Evolutionary conservation across 2,113 vertebrate genomes (phyloP).

Genomic region (Nanorana parkeri): DNA sequence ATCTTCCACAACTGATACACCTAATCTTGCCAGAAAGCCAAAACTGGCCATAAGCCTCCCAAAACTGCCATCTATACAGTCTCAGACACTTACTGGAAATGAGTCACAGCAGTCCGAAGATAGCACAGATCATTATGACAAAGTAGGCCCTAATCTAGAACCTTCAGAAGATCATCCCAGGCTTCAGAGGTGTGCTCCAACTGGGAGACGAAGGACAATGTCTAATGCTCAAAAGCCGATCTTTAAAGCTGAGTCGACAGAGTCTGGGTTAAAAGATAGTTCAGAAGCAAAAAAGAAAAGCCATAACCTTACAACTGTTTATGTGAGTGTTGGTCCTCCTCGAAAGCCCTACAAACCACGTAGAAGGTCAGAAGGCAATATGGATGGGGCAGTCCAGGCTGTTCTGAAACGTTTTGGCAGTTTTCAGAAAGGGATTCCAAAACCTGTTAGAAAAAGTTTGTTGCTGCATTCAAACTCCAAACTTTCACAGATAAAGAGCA

Average conservation of each 20-base stretch:
- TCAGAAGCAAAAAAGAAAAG: slow-evolving; percentile 58
- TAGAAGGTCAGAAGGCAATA: slow-evolving; percentile 52
- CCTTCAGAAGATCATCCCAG: slow-evolving; percentile 56
- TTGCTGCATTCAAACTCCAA: slow-evolving; percentile 14
- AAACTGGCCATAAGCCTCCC: slow-evolving; percentile 75
- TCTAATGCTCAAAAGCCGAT: slow-evolving; percentile 73
- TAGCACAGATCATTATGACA: slow-evolving; percentile 59
- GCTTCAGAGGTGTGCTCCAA: slow-evolving; percentile 60
- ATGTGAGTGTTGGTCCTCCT: slow-evolving; percentile 81
- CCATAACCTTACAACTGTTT: slow-evolving; percentile 81
- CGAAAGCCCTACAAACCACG: slow-evolving; percentile 64
- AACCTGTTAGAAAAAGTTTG: slow-evolving; percentile 74
- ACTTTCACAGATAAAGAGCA: slow-evolving; percentile 49
- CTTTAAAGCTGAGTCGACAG: slow-evolving; percentile 68
- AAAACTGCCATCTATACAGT: slow-evolving; percentile 71
- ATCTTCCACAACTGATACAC: slow-evolving; percentile 74
- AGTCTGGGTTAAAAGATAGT: slow-evolving; percentile 58
- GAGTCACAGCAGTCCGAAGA: slow-evolving; percentile 38
- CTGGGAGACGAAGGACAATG: slow-evolving; percentile 65
- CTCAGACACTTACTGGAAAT: slow-evolving; percentile 58
- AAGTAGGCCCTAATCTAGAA: slow-evolving; percentile 51
- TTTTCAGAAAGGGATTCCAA: slow-evolving; percentile 83
- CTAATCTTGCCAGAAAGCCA: slow-evolving; percentile 73
- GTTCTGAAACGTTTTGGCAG: slow-evolving; percentile 85
- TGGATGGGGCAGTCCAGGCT: slow-evolving; percentile 79